These are phyloP conservation scores for Styela clava DNA, from an alignment of 23 tunicate genomes.

Conservation along the genomic window DNA sequence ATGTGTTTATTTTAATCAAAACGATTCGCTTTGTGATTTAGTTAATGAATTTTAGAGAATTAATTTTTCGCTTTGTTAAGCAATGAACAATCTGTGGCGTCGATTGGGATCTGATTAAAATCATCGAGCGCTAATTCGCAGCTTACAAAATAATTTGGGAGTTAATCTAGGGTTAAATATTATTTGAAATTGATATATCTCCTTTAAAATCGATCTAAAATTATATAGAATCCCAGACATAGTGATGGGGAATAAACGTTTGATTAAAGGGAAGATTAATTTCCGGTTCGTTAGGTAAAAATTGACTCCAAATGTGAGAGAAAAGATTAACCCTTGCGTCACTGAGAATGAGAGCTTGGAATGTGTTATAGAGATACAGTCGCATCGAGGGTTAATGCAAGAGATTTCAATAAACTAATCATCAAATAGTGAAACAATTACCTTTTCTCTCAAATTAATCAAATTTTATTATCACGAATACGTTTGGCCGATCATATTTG, in stretches of 20 bases:
- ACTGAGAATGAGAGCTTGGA: background rate
- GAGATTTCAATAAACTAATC: background rate
- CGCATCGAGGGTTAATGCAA: background rate
- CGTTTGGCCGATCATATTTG: background rate
- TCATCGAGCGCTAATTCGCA: background rate
- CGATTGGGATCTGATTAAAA: background rate
- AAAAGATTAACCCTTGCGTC: background rate
- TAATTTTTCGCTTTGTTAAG: background rate
- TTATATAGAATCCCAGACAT: background rate
- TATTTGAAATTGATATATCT: background rate
- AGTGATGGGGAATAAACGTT: background rate
- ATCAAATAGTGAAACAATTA: background rate
- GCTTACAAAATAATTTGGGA: background rate
- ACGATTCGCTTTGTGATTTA: background rate
- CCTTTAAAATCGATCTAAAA: background rate
- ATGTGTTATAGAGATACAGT: background rate
- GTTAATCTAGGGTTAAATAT: background rate
- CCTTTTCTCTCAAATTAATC: background rate
- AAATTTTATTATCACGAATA: too few species aligned
- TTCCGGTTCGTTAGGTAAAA: constrained; percentile 11
- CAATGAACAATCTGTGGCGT: background rate
- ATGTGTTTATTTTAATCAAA: background rate
- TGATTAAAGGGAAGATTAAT: constrained; percentile 19
- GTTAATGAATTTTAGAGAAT: background rate
- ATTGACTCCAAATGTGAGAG: background rate